Evolutionary conservation across 1,140 invertebrate species (phyloP), one percentile per base, ranked within the genome.

Genomic region (Hormaphis cornu): DNA sequence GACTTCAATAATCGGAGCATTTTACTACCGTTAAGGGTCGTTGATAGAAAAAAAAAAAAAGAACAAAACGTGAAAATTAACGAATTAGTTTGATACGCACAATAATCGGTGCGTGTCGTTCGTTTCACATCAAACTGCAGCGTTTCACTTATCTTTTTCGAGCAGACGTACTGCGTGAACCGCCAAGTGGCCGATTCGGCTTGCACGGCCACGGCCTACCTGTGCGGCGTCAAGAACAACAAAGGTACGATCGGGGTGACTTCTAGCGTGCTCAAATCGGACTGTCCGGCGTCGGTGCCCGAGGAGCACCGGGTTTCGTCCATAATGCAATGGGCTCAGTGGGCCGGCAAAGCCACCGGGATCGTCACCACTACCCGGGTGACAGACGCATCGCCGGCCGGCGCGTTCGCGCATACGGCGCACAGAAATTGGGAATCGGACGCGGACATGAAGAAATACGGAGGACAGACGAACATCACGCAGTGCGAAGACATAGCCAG

Each of bases 321-420:
- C 7, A 85, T 93, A 44, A 80, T 85, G 1, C 80, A 86, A 69
- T 89, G 87, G 88, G 88, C 89, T 0, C 81, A 87, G 72, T 81
- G 85, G 24, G 81, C 83, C 37, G 87, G 85, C 7, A 90, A 89
- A 76, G 81, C 81, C 20, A 86, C 87, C n/a, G 89, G 90, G 76
- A 75, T 87, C 26, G 82, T 86, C 0, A 85, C 84, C 3, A 87
- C 81, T 0, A 74, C 74, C 3, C 71, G 91, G 66, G 86, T 97
- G 0, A 96, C 93, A 0, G 92, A 97, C 77, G 94, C 93, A 0
- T 95, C 93, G 0, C 94, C 93, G 0, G 86, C 87, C 0, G 89
- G 89, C 0, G 76, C 90, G 1, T 97, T 95, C 76, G 89, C 92
- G 1, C 86, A 91, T 75, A 83, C 82, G 3, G 78, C 90, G 0